Evolutionary conservation across 2,888 invertebrate genomes (phyloP).

Genomic region (Drosophila buzzatii): DNA sequence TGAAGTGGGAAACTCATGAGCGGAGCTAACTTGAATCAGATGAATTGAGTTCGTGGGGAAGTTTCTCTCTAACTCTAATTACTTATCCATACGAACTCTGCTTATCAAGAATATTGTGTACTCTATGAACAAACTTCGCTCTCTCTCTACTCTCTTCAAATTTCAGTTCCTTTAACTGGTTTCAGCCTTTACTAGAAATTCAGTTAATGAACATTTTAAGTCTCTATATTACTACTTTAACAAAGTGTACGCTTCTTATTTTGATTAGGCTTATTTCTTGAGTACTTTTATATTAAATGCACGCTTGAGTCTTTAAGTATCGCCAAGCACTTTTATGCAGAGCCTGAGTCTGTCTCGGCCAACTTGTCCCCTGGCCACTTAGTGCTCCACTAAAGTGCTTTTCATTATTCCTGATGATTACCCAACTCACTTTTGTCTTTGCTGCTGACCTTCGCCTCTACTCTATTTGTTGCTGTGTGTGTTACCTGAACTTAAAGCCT

Average conservation of each 20-base stretch:
- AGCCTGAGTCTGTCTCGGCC: neutral
- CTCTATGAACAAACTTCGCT: too few species aligned
- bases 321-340: neutral
- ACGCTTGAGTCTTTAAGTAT: neutral
- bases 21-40: too few species aligned
- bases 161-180: neutral
- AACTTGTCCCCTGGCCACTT: constrained; percentile 16
- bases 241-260: neutral
- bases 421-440: neutral
- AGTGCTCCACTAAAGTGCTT: constrained; percentile 14
- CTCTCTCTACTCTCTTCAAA: neutral
- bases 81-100: too few species aligned
- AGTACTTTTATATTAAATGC: neutral
- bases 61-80: too few species aligned
- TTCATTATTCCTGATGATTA: constrained; percentile 12
- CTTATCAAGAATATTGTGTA: too few species aligned
- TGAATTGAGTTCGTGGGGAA: too few species aligned
- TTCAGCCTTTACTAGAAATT: neutral
- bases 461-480: neutral
- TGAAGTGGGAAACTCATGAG: too few species aligned
- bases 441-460: neutral
- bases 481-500: neutral
- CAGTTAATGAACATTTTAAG: neutral
- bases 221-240: neutral
- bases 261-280: neutral